Percentiles rank a stretch among this genome's conserved stretches.
Evolutionary conservation across 2,888 invertebrate species (phyloP).

Genomic region (Ganaspis brasiliensis): DNA sequence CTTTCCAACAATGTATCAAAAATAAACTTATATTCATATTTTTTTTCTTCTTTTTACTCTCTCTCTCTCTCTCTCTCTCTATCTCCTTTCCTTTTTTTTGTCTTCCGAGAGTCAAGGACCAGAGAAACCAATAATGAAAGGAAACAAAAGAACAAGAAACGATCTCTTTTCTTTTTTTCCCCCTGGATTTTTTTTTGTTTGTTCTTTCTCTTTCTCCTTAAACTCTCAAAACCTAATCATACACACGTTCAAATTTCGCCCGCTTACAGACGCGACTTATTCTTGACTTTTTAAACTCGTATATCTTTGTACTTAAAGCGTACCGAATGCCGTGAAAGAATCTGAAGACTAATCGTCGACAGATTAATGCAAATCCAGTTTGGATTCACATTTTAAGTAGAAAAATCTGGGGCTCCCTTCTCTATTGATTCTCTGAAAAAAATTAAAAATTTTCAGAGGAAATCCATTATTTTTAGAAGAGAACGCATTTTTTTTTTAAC

Average conservation of each 20-base stretch:
- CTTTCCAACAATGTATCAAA: conserved; percentile 80
- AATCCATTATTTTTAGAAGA: neutral
- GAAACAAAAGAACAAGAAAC: neutral
- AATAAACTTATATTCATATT: conserved; percentile 79
- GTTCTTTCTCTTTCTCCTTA: conserved; percentile 46
- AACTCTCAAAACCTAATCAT: conserved; percentile 39
- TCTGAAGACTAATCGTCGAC: conserved; percentile 17
- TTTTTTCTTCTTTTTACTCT: too few relatives aligned
- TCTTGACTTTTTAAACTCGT: conserved; percentile 42
- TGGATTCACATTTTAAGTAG: conserved; percentile 34
- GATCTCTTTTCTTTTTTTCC: conserved; percentile 44
- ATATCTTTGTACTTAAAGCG: conserved; percentile 72
- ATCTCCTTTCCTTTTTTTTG: conserved; percentile 59
- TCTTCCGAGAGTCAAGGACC: conserved; percentile 57
- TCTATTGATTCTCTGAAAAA: conserved; percentile 10
- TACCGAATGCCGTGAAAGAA: conserved; percentile 65
- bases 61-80: conserved; percentile 62
- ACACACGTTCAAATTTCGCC: conserved; percentile 58
- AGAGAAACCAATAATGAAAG: conserved; percentile 31
- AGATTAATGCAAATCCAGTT: conserved; percentile 35
- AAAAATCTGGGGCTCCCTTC: conserved; percentile 27
- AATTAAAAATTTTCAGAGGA: too few relatives aligned
- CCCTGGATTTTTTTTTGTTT: conserved; percentile 46
- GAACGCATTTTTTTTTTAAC: neutral
- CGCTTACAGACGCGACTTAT: conserved; percentile 54